Evolutionary conservation across 2,888 invertebrate genomes (phyloP), one percentile per base, ranked within the genome.

Genomic region (Campoplex nolae): DNA sequence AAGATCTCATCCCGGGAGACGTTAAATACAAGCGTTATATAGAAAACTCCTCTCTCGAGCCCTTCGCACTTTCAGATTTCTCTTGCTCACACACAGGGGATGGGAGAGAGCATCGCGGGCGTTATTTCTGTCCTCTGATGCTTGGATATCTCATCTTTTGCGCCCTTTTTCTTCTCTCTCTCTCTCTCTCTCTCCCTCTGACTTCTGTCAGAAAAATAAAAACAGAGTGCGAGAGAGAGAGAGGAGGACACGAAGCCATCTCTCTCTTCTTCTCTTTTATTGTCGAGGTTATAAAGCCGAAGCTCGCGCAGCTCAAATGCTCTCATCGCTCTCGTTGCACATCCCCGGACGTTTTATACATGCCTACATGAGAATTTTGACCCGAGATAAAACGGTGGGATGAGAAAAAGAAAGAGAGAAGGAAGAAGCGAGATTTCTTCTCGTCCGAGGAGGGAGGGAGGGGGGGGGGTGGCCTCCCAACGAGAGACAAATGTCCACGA

Each of bases 401-500:
- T 38, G 80, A 48, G 42, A 78, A 84, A 76, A 23, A 71, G 70
- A 79, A 54, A 65, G 35, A 28, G 32, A 38, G 54, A 58, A 70
- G 65, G 80, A 86, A 74, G 74, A 82, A 75, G 9, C 74, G 70
- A 71, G 38, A 73, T 83, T 42, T 67, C 67, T 45, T 54, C 65
- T 68, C 54, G 35, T 13, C 38, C 38, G 38, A 23, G 23, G 23
- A 23, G 23, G 23, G 23, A 23, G 23, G 23, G 23, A 23, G 23
- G 23, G 23, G 23, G 23, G 23, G 38, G 28, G 45, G 71, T 77
- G 80, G 71, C 81, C 83, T 86, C 81, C 86, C 84, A 87, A 79
- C 88, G 87, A 86, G 87, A 89, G 89, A 89, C 89, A 89, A 90
- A 90, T 89, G 87, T 87, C 76, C 88, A 79, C 89, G 88, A 89